Percentiles rank a stretch among this genome's conserved stretches.
These are phyloP conservation scores for Murina feae DNA, from an alignment of 2,113 vertebrate genomes.

Conservation along the genomic window DNA sequence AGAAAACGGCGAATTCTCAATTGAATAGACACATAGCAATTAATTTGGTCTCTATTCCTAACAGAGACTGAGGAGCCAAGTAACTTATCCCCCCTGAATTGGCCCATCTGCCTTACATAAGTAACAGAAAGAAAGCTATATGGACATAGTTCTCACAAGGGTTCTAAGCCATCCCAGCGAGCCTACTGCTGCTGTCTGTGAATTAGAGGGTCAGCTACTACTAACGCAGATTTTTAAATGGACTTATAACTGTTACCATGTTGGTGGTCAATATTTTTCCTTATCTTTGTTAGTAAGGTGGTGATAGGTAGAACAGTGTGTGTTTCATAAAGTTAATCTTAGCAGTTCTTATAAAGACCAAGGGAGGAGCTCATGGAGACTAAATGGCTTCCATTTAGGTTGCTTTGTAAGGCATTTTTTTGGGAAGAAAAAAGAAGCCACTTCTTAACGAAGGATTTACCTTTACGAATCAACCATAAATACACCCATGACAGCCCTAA, in stretches of 20 bases:
- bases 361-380: background rate
- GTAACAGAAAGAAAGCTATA: background rate
- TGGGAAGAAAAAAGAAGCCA: background rate
- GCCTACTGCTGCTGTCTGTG: background rate
- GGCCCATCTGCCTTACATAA: background rate
- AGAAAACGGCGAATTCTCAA: background rate
- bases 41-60: background rate
- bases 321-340: slow-evolving; percentile 3
- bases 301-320: background rate
- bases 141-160: background rate
- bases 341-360: background rate
- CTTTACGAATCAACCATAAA: background rate
- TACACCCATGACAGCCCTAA: background rate
- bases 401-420: background rate
- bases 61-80: background rate
- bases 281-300: background rate
- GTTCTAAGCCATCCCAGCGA: background rate
- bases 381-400: background rate
- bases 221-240: background rate
- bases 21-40: background rate
- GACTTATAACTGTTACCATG: background rate
- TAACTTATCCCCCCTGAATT: background rate
- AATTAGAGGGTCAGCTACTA: background rate
- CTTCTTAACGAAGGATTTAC: background rate
- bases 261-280: background rate